Evolutionary conservation across 2,888 invertebrate genomes (phyloP).

Genomic region (Stramonita haemastoma): DNA sequence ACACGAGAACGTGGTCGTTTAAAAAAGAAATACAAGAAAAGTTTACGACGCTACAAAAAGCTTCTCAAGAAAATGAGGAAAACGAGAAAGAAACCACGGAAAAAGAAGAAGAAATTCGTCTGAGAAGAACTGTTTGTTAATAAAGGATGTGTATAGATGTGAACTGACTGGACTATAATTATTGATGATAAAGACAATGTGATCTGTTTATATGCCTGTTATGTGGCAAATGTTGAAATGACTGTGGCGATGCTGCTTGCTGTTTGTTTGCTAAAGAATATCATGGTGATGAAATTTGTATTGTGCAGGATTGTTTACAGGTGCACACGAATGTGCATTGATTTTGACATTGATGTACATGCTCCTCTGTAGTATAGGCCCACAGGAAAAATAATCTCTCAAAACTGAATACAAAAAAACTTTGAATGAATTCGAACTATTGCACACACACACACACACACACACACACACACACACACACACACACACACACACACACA

Average conservation of each 20-base stretch:
- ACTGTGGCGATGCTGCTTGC: not conserved
- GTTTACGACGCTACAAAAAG: conserved; percentile 52
- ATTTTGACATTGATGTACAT: not conserved
- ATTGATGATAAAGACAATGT: not conserved
- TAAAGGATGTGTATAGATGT: conserved; percentile 3
- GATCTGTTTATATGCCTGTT: not conserved
- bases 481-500: not conserved
- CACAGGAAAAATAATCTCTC: too few species aligned
- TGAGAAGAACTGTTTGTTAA: not conserved
- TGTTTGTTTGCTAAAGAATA: not conserved
- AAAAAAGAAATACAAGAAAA: conserved; percentile 52
- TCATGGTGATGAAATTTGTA: not conserved
- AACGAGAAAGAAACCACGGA: not conserved
- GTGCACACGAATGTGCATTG: not conserved
- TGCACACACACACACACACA: not conserved
- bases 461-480: not conserved
- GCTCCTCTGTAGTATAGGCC: not conserved
- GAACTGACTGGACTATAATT: not conserved
- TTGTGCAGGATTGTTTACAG: not conserved
- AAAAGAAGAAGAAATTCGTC: conserved; percentile 19
- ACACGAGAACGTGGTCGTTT: conserved; percentile 50
- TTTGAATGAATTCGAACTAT: too few species aligned
- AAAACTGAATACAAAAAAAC: too few species aligned
- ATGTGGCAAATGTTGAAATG: not conserved
- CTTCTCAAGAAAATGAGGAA: conserved; percentile 44